Evolutionary conservation across 1,140 invertebrate genomes (phyloP).

Genomic region (Sycophila sp.): DNA sequence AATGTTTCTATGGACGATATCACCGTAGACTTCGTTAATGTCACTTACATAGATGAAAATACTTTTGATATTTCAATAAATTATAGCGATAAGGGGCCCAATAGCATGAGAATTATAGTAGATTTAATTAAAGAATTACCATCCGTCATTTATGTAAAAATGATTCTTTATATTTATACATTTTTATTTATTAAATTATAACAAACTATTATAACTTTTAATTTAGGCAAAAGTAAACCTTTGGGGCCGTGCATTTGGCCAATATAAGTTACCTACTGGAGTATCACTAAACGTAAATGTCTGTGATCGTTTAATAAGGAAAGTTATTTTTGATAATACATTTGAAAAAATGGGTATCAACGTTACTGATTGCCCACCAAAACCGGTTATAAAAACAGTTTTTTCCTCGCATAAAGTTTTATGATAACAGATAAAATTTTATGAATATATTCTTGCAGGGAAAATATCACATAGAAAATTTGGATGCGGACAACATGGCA

Average conservation of each 20-base stretch:
- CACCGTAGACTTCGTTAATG: background rate
- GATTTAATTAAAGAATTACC: background rate
- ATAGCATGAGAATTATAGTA: background rate
- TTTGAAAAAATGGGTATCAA: too few species aligned
- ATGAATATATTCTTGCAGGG: too few species aligned
- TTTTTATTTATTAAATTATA: background rate
- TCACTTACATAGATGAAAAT: background rate
- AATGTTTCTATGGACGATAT: background rate
- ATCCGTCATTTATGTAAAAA: background rate
- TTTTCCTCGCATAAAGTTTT: too few species aligned
- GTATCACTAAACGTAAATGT: background rate
- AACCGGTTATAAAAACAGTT: too few species aligned
- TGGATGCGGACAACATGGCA: too few species aligned
- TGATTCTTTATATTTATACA: background rate
- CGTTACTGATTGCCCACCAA: too few species aligned
- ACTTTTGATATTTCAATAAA: background rate
- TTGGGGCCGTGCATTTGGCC: background rate
- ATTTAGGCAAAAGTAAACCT: background rate
- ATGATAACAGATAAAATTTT: too few species aligned
- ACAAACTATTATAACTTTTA: background rate
- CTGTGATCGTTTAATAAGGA: background rate
- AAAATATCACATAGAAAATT: too few species aligned
- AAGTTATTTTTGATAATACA: too few species aligned
- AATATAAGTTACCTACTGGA: background rate
- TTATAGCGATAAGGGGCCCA: background rate